Conservation (phyloP, 35 echinoderm and acorn worm genomes). For the Amphiura filiformis region DNA sequence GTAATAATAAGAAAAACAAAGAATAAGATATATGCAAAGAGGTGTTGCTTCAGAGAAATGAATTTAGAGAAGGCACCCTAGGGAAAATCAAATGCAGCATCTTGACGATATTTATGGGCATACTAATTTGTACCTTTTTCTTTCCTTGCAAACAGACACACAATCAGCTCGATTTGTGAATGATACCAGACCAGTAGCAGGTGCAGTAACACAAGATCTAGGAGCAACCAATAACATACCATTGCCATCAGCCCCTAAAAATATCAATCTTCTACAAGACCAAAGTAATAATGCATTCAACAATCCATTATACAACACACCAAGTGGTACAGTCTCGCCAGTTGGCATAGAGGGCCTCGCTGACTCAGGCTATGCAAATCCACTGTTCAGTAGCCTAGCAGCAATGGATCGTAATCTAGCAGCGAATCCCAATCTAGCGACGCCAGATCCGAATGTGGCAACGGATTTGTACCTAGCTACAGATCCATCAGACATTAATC, state of each 20-base stretch:
- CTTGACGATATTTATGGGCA: too few relatives aligned
- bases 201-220: neutral
- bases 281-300: conserved; percentile 8
- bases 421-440: neutral
- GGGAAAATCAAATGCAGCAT: too few relatives aligned
- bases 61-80: too few relatives aligned
- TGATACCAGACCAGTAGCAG: neutral
- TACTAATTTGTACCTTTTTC: too few relatives aligned
- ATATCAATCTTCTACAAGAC: neutral
- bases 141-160: neutral
- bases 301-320: conserved; percentile 12
- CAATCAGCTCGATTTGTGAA: neutral
- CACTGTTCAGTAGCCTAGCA: neutral
- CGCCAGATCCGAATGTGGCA: neutral
- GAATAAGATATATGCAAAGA: too few relatives aligned
- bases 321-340: neutral
- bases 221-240: neutral
- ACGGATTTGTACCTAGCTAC: neutral
- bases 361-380: conserved; percentile 1
- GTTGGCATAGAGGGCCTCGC: neutral
- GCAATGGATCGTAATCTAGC: neutral
- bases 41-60: too few relatives aligned
- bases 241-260: neutral
- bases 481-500: neutral
- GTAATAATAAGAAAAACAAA: too few relatives aligned